Conservation (phyloP, 2,113 vertebrate species). For the Notechis scutatus region DNA sequence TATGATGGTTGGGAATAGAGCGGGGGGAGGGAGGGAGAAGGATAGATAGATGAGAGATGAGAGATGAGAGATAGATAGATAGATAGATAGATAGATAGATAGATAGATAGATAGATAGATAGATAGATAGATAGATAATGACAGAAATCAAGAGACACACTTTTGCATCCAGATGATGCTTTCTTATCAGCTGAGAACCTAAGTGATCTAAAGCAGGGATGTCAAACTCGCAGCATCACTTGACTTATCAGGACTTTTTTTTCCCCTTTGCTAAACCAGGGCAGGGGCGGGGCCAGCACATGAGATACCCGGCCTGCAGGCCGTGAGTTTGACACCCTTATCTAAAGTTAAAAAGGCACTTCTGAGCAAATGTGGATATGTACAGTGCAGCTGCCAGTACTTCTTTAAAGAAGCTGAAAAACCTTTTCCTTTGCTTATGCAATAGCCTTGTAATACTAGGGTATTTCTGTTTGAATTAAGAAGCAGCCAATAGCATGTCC, state of each 20-base stretch:
- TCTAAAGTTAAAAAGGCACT: neutral
- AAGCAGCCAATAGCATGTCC: neutral
- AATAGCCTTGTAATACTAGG: neutral
- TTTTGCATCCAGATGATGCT: neutral
- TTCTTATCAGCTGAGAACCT: neutral
- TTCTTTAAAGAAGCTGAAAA: neutral
- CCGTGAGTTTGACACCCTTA: too few species aligned
- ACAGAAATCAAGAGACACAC: neutral
- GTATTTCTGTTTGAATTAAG: neutral
- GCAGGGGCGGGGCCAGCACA: too few species aligned
- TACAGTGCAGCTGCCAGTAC: neutral
- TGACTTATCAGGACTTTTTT: too few species aligned
- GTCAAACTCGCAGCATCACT: too few species aligned
- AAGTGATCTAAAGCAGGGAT: neutral
- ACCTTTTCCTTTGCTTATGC: neutral
- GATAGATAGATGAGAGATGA: too few species aligned
- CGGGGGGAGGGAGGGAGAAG: too few species aligned
- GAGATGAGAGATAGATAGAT: too few species aligned
- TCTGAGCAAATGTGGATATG: neutral
- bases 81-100: too few species aligned
- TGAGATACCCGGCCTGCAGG: too few species aligned
- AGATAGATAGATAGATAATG: too few species aligned
- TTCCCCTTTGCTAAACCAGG: too few species aligned
- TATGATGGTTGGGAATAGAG: neutral
- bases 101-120: too few species aligned